Percentiles rank a stretch among this genome's conserved stretches.
Conservation (phyloP, 2,113 vertebrate species). For the Cepphus grylle region DNA sequence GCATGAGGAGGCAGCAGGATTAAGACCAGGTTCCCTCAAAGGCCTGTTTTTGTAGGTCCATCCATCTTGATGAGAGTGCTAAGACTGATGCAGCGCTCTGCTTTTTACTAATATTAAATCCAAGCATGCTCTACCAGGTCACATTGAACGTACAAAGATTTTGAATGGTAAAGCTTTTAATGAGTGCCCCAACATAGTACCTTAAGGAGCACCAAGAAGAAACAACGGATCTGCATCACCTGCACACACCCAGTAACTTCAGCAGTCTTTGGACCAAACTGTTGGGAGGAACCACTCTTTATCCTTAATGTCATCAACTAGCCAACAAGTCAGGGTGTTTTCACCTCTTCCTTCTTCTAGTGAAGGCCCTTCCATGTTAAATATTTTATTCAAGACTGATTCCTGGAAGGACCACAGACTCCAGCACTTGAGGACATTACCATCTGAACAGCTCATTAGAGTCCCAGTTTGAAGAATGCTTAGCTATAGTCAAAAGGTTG, state of each 20-base stretch:
- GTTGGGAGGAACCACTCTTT: not conserved
- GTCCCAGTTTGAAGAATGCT: not conserved
- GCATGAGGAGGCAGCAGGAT: not conserved
- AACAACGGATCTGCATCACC: not conserved
- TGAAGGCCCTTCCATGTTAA: not conserved
- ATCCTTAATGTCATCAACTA: not conserved
- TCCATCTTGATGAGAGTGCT: not conserved
- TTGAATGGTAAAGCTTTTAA: not conserved
- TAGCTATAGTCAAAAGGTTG: not conserved
- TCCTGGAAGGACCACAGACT: not conserved
- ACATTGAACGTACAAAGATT: not conserved
- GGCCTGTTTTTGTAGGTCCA: not conserved
- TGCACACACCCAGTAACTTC: not conserved
- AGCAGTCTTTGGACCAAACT: not conserved
- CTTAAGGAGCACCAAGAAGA: not conserved
- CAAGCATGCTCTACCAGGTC: not conserved
- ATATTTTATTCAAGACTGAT: not conserved
- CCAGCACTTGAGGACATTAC: not conserved
- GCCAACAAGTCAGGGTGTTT: not conserved
- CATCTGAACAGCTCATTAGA: not conserved
- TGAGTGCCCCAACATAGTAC: not conserved
- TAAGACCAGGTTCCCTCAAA: not conserved
- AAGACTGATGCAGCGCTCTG: not conserved
- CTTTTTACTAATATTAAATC: not conserved
- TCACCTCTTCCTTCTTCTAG: not conserved